Evolutionary conservation across 1,140 invertebrate species (phyloP), one percentile per base, ranked within the genome.

Genomic region (Zaprionus capensis): DNA sequence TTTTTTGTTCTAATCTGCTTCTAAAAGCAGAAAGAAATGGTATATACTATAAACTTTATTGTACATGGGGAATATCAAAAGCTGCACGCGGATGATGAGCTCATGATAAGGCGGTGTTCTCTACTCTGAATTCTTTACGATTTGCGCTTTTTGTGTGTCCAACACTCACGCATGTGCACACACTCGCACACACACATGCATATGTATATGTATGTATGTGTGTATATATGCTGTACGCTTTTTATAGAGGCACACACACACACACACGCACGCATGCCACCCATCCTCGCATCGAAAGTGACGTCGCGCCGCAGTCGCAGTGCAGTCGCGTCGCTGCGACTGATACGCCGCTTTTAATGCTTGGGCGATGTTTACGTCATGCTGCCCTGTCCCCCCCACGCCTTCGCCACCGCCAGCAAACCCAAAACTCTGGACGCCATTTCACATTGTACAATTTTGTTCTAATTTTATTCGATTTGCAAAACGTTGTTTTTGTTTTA

Each of bases 351-450:
- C 55, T 44, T 36, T 59, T 41, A 66, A 64, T 70, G 65, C 66
- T 78, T 46, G 41, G 41, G 65, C 49, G 36, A 78, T 62, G 76
- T 78, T 85, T 85, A 73, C 82, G 82, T 85, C 82, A 85, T 85
- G 14, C 80, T 53, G 46, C 65, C 65, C 46, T n/a, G 2, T 1
- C 38, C 38, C 38, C 38, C 38, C 14, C 26, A 7, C 14, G 12
- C 15, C 34, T n/a, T 12, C 5, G 2, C 44, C 15, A 61, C 22
- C 20, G 15, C 26, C 56, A 6, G 0, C 14, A 26, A 0, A 28
- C 26, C 14, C 6, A 17, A 55, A 5, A 6, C 55, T 34, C 38
- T 31, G 72, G 72, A 58, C 62, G 62, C 71, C 71, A 70, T 41
- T 67, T 53, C 36, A 38, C 51, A 26, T 28, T 82, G 41, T 71